These are phyloP conservation scores for Daphoenositta chrysoptera DNA, from an alignment of 2,113 vertebrate genomes.

Conservation along the genomic window DNA sequence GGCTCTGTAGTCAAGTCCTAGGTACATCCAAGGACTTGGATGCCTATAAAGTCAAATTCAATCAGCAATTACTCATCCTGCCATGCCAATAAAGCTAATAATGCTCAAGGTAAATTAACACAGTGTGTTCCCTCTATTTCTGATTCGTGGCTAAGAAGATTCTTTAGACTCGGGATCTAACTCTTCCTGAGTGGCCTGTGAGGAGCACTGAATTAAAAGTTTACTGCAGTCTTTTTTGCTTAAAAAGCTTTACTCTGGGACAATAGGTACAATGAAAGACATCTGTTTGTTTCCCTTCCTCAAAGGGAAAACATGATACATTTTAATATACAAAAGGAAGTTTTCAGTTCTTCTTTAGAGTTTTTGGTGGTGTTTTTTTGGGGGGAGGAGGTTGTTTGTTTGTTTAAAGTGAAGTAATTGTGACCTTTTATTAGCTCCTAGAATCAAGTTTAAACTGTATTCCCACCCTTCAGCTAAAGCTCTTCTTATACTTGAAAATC, in stretches of 20 bases:
- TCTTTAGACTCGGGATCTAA: not conserved
- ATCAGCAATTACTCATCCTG: not conserved
- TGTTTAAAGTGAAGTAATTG: not conserved
- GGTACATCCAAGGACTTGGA: not conserved
- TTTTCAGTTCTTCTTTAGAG: not conserved
- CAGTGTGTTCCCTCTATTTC: not conserved
- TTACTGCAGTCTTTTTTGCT: not conserved
- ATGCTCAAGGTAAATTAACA: not conserved
- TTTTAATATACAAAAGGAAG: not conserved
- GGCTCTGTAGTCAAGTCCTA: not conserved
- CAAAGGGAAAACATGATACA: not conserved
- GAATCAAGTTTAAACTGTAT: not conserved
- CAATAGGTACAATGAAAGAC: not conserved
- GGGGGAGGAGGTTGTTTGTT: rapidly evolving
- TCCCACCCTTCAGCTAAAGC: not conserved
- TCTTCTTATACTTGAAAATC: not conserved
- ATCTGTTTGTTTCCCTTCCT: not conserved
- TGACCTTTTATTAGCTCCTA: not conserved
- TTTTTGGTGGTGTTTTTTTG: rapidly evolving
- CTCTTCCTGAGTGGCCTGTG: not conserved
- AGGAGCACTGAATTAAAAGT: not conserved
- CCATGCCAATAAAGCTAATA: not conserved
- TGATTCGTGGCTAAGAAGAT: not conserved
- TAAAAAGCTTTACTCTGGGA: not conserved
- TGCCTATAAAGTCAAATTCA: conserved; percentile 8